Evolutionary conservation across 2,113 vertebrate species (phyloP).

Genomic region (Tringa solitaria): DNA sequence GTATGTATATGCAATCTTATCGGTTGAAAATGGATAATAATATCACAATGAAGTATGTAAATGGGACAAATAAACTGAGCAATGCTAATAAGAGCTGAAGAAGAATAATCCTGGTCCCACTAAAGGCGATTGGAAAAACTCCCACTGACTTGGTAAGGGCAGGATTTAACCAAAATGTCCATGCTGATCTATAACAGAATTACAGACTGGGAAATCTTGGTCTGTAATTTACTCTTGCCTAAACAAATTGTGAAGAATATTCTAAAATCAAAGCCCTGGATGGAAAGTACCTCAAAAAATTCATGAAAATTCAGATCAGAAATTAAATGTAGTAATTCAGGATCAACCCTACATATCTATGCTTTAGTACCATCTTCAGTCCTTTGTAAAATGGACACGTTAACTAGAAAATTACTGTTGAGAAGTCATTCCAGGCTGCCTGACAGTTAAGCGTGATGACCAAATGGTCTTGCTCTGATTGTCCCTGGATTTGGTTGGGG

Average conservation of each 20-base stretch:
- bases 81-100: background rate
- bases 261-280: background rate
- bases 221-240: background rate
- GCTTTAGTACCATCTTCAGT: background rate
- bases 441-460: background rate
- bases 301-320: background rate
- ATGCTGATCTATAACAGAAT: background rate
- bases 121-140: background rate
- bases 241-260: background rate
- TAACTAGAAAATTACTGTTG: background rate
- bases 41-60: background rate
- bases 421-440: background rate
- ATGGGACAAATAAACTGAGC: background rate
- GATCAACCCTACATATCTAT: background rate
- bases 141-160: background rate
- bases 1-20: background rate
- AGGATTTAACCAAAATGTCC: background rate
- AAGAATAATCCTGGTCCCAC: background rate
- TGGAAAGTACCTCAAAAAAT: background rate
- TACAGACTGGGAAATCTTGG: background rate
- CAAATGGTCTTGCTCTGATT: background rate
- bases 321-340: background rate
- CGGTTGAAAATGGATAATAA: background rate
- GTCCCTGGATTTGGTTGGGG: background rate
- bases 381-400: background rate